Conservation (phyloP, 1,140 invertebrate species). For the Phthorimaea operculella region DNA sequence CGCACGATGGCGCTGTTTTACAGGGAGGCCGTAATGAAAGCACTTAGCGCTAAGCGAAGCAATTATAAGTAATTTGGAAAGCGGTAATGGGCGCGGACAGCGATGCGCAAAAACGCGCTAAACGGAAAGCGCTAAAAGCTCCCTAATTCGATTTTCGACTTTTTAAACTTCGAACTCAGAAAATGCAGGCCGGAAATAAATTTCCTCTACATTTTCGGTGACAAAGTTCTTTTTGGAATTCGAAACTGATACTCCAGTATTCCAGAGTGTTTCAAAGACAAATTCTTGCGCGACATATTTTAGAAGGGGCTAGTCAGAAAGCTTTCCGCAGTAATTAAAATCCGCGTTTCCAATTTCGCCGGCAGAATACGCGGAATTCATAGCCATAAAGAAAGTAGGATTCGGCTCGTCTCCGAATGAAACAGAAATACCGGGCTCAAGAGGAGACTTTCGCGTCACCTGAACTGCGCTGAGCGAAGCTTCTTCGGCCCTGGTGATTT, state of each 20-base stretch:
- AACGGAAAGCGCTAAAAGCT: conserved; percentile 63
- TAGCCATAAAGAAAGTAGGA: conserved; percentile 58
- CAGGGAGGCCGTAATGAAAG: conserved; percentile 56
- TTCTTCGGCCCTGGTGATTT: conserved; percentile 68
- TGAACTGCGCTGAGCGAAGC: conserved; percentile 46
- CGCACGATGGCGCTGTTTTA: conserved; percentile 25
- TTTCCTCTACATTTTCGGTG: conserved; percentile 1
- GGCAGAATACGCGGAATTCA: conserved; percentile 43
- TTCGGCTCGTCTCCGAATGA: conserved; percentile 37
- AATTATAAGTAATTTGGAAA: conserved; percentile 66
- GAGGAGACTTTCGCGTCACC: conserved; percentile 57
- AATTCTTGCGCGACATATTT: background rate
- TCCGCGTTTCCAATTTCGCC: conserved; percentile 28
- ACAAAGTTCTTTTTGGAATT: background rate
- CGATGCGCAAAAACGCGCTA: conserved; percentile 58
- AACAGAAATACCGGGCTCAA: conserved; percentile 53
- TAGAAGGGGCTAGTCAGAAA: conserved; percentile 21
- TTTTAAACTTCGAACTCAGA: conserved; percentile 45
- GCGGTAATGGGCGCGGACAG: conserved; percentile 60
- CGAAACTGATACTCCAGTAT: background rate
- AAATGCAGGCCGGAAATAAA: conserved; percentile 16
- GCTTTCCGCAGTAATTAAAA: conserved; percentile 56
- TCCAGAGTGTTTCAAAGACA: background rate
- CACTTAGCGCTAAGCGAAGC: conserved; percentile 65
- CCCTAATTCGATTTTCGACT: conserved; percentile 62